phyloP scores from a whole-genome alignment of 2,888 invertebrate genomes.

The Cataglyphis cursor region DNA sequence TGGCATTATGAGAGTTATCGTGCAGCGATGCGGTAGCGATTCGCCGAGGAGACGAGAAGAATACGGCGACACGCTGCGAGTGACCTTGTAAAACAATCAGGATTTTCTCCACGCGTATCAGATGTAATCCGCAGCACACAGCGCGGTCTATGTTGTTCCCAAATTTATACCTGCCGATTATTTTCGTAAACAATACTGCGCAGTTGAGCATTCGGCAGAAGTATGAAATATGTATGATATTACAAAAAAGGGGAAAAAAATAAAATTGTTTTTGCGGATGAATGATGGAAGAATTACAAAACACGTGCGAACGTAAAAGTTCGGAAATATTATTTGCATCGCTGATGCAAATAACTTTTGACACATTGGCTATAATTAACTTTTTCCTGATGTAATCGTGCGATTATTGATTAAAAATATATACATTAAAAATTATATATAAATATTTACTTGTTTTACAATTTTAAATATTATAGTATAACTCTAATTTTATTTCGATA shows the following conservation, averaged over 20 bases:
- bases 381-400: background rate
- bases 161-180: conserved; percentile 44
- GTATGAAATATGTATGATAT: conserved; percentile 55
- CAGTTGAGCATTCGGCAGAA: conserved; percentile 21
- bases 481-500: background rate
- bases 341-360: conserved; percentile 1
- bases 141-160: conserved; percentile 5
- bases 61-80: conserved; percentile 47
- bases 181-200: conserved; percentile 52
- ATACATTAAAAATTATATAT: background rate
- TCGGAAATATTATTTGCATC: background rate
- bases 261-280: conserved; percentile 12
- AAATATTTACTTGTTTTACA: background rate
- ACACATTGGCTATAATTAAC: background rate
- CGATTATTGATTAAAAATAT: background rate
- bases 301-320: conserved; percentile 4
- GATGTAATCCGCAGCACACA: conserved; percentile 38
- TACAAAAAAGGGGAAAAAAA: conserved; percentile 8
- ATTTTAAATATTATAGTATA: background rate
- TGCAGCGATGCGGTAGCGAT: conserved; percentile 28
- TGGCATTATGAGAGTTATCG: background rate
- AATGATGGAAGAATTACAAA: conserved; percentile 18
- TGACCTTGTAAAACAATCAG: conserved; percentile 45
- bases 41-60: conserved; percentile 22
- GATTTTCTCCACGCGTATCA: conserved; percentile 38